These are phyloP conservation scores for Epinephelus fuscoguttatus DNA, from an alignment of 2,113 vertebrate species.

Conservation along the genomic window DNA sequence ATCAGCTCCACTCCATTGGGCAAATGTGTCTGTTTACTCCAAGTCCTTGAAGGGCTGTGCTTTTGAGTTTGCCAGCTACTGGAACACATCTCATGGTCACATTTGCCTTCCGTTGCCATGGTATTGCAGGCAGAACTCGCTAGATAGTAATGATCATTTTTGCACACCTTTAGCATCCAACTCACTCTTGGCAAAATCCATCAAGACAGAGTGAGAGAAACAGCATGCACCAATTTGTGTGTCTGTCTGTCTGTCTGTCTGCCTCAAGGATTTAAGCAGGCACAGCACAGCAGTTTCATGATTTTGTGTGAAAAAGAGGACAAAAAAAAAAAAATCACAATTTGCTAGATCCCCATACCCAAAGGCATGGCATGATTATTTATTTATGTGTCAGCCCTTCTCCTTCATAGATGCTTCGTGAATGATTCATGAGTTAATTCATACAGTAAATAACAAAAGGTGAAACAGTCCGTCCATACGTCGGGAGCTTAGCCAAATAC, in stretches of 20 bases:
- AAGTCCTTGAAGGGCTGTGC: constrained; percentile 74
- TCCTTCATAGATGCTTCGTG: constrained; percentile 61
- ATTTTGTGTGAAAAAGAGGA: constrained; percentile 9
- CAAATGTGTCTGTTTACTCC: constrained; percentile 75
- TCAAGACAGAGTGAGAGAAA: constrained; percentile 8
- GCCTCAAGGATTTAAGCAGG: constrained; percentile 33
- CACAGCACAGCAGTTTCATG: not conserved
- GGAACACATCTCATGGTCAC: constrained; percentile 73
- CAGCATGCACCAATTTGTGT: constrained; percentile 38
- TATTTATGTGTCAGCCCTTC: constrained; percentile 63
- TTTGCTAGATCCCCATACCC: constrained; percentile 31
- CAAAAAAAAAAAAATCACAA: not conserved
- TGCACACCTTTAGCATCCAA: constrained; percentile 66
- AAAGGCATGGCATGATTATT: constrained; percentile 55
- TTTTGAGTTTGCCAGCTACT: constrained; percentile 62
- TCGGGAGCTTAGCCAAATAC: constrained; percentile 52
- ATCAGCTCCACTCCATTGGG: constrained; percentile 72
- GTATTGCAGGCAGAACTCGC: constrained; percentile 59
- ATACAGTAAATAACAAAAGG: constrained; percentile 72
- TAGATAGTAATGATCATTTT: constrained; percentile 65
- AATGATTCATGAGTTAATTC: constrained; percentile 78
- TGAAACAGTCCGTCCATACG: constrained; percentile 39
- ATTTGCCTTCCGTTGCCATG: constrained; percentile 79
- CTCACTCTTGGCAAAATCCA: constrained; percentile 46
- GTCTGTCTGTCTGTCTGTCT: constrained; percentile 35